These are phyloP conservation scores for Malthinus seriepunctatus DNA, from an alignment of 2,888 invertebrate genomes.

Conservation along the genomic window DNA sequence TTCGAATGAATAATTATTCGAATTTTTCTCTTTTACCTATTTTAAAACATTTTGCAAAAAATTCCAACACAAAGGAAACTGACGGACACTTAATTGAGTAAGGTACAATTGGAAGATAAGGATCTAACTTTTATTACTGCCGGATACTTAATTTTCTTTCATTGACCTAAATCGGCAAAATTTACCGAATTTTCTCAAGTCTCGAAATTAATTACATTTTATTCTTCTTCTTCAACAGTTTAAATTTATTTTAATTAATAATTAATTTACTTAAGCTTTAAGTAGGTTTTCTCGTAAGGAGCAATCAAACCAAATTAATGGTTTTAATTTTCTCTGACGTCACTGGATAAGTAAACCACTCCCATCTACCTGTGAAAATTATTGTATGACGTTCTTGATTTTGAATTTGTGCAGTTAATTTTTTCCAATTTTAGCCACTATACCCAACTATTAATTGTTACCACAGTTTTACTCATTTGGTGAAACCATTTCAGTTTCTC, in stretches of 20 bases:
- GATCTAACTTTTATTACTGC: slow-evolving; percentile 5
- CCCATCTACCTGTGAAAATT: no score
- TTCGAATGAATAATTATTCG: no score
- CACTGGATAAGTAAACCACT: no score
- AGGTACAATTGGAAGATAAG: slow-evolving; percentile 1
- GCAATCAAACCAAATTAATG: neutral
- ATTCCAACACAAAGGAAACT: slow-evolving; percentile 2
- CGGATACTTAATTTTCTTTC: slow-evolving; percentile 7
- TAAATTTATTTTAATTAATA: neutral
- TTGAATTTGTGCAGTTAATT: no score
- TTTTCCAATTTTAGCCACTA: no score
- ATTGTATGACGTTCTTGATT: no score
- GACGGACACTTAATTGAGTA: slow-evolving; percentile 3
- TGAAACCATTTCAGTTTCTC: no score
- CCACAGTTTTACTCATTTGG: no score
- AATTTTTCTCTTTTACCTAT: neutral
- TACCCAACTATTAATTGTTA: no score
- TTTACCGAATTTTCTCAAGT: slow-evolving; percentile 1
- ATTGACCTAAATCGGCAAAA: slow-evolving; percentile 5
- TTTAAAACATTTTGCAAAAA: neutral
- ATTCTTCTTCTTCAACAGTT: neutral
- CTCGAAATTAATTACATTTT: neutral
- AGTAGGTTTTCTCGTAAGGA: no score
- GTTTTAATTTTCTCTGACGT: no score
- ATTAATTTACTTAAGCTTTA: neutral